phyloP scores from a whole-genome alignment of 2,797 vertebrate species.

The Falco concolor region DNA sequence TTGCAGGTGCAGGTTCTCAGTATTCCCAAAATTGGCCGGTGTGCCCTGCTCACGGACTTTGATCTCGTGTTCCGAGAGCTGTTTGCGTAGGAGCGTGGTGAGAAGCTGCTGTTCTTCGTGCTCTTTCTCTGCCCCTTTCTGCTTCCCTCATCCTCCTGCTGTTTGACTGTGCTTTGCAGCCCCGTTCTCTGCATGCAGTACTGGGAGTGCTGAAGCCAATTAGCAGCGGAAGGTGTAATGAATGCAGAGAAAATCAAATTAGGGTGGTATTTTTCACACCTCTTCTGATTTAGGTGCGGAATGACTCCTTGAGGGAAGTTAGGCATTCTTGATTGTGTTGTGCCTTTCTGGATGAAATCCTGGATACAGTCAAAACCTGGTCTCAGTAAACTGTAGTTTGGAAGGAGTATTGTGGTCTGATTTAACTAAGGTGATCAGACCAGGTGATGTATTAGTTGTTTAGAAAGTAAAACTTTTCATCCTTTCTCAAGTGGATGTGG shows the following conservation, averaged over 20 bases:
- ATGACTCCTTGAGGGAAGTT: neutral
- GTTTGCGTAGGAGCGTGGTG: neutral
- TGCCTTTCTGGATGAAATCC: neutral
- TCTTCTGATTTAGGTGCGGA: neutral
- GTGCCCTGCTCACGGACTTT: neutral
- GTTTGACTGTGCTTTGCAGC: neutral
- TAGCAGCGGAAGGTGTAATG: neutral
- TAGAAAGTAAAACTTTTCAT: neutral
- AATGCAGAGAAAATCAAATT: neutral
- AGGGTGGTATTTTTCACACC: neutral
- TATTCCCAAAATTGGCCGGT: neutral
- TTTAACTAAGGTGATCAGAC: neutral
- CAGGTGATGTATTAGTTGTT: neutral
- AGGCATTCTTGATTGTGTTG: neutral
- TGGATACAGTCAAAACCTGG: neutral
- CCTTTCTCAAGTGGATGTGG: neutral
- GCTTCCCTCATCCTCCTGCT: neutral
- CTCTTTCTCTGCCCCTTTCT: neutral
- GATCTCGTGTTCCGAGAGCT: neutral
- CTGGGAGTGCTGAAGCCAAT: neutral
- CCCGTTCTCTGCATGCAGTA: accelerated
- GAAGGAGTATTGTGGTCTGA: neutral
- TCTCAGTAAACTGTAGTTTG: neutral
- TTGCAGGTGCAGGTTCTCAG: neutral
- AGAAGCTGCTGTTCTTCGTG: neutral